Conservation (phyloP, 2,113 vertebrate species). For the Neoarius graeffei region DNA sequence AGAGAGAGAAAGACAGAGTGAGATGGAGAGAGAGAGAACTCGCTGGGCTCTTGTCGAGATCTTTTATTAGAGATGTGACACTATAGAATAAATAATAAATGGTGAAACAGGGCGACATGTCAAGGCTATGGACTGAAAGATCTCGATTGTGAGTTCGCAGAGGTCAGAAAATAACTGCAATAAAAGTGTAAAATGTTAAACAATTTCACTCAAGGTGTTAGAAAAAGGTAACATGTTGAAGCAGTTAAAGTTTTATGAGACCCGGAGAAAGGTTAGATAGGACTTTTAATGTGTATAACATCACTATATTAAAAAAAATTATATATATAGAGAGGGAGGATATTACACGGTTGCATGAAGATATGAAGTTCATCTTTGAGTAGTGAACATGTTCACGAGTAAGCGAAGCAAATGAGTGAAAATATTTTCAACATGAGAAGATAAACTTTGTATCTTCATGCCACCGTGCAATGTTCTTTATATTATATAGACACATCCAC, state of each 20-base stretch:
- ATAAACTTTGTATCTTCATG: too few relatives aligned
- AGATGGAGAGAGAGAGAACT: conserved; percentile 32
- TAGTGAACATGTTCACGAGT: too few relatives aligned
- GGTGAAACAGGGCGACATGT: not conserved
- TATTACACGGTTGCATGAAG: too few relatives aligned
- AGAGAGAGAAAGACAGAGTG: conserved; percentile 33
- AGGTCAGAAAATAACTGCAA: not conserved
- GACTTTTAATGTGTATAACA: not conserved
- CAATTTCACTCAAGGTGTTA: not conserved
- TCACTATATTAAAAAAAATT: not conserved
- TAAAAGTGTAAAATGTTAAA: not conserved
- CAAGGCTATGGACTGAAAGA: not conserved
- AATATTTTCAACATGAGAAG: too few relatives aligned
- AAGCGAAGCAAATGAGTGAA: too few relatives aligned
- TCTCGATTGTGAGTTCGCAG: not conserved
- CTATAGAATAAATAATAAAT: conserved; percentile 6
- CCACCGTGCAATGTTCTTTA: too few relatives aligned
- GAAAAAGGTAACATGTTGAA: not conserved
- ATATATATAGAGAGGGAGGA: not conserved
- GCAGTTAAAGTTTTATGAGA: not conserved
- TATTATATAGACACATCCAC: too few relatives aligned
- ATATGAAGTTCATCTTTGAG: too few relatives aligned
- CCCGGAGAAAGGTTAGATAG: not conserved
- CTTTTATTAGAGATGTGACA: not conserved
- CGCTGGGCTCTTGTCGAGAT: conserved; percentile 11